These are phyloP conservation scores for Caenorhabditis afra DNA, from an alignment of 2,888 invertebrate genomes.

Conservation along the genomic window DNA sequence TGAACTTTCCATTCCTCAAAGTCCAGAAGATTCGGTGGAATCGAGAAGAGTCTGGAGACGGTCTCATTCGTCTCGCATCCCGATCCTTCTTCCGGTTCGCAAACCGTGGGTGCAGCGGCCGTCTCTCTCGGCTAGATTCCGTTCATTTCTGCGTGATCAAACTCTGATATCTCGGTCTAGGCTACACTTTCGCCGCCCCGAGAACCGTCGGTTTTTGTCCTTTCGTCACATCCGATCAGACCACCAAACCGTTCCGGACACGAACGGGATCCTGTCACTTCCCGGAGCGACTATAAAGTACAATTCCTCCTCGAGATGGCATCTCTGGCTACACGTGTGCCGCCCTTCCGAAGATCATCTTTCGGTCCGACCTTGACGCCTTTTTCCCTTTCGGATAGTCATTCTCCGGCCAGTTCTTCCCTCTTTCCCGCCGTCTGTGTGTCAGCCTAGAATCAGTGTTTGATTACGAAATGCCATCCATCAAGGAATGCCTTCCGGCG, in stretches of 20 bases:
- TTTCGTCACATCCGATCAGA: conserved; percentile 7
- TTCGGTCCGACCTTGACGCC: conserved; percentile 16
- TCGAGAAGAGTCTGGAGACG: too few species aligned
- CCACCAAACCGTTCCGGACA: conserved; percentile 1
- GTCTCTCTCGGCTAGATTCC: not conserved
- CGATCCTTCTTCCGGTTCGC: too few species aligned
- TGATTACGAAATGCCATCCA: conserved; percentile 9
- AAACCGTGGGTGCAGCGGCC: too few species aligned
- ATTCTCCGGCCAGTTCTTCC: not conserved
- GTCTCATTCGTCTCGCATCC: too few species aligned
- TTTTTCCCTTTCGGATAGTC: conserved; percentile 10
- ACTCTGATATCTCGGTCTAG: conserved; percentile 16
- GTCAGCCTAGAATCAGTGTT: conserved; percentile 12
- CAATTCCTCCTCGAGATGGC: not conserved
- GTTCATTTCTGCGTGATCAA: not conserved
- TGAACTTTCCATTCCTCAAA: not conserved
- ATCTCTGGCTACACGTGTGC: conserved; percentile 10
- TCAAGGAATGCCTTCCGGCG: not conserved
- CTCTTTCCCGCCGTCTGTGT: not conserved
- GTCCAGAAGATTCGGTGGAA: too few species aligned
- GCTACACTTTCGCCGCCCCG: not conserved
- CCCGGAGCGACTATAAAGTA: not conserved
- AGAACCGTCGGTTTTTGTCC: not conserved
- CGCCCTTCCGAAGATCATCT: conserved; percentile 1
- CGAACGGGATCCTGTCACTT: not conserved